A percentile compares a stretch with the other conserved stretches of the same genome.
phyloP scores from a whole-genome alignment of 2,113 vertebrate genomes.

The Aramus guarauna region DNA sequence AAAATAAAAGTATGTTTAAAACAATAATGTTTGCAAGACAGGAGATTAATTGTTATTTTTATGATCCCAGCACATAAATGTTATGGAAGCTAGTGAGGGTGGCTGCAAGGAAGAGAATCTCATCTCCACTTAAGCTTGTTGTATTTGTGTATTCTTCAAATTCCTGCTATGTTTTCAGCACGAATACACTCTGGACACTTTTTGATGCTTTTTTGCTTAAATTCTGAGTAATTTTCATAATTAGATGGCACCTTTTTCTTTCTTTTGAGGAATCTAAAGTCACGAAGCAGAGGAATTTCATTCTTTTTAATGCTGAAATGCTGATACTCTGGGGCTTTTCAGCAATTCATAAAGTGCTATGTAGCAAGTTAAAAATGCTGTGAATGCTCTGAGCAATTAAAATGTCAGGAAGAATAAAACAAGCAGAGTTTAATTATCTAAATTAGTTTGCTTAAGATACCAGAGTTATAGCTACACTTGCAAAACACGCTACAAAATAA shows the following conservation, averaged over 20 bases:
- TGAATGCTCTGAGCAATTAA: conserved; percentile 1
- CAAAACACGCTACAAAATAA: neutral
- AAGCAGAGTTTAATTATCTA: neutral
- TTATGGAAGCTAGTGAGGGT: neutral
- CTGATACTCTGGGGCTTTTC: neutral
- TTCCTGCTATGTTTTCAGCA: neutral
- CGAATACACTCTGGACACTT: neutral
- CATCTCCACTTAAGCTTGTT: neutral
- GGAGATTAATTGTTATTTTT: neutral
- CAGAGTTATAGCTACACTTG: neutral
- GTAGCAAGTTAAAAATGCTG: neutral
- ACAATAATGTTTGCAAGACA: neutral
- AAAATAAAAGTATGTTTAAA: neutral
- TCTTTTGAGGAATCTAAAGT: neutral
- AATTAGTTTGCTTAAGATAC: neutral
- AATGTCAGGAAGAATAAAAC: neutral
- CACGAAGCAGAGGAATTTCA: neutral
- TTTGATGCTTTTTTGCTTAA: neutral
- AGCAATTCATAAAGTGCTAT: neutral
- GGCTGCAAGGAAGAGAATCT: neutral
- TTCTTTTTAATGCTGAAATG: neutral
- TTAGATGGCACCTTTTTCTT: neutral
- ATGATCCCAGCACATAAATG: neutral
- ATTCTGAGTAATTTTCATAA: neutral
- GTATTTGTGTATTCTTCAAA: neutral